Percentiles rank a stretch among this genome's conserved stretches.
Conservation (phyloP, 2,113 vertebrate species). For the Heptranchias perlo region DNA sequence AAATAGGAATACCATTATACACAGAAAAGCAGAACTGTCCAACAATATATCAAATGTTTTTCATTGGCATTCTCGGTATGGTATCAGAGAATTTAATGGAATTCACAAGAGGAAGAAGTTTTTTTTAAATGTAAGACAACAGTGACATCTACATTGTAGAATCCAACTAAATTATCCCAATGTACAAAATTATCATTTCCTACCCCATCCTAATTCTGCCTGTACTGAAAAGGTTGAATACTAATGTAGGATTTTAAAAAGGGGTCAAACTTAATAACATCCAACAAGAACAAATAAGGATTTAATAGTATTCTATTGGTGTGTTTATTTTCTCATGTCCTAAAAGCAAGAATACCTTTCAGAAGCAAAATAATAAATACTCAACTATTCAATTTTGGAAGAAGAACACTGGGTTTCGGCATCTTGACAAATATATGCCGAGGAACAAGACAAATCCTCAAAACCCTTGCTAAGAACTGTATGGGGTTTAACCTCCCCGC, state of each 20-base stretch:
- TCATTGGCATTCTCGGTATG: background rate
- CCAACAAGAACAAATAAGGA: background rate
- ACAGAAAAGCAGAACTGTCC: background rate
- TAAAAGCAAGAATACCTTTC: background rate
- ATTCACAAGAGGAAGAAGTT: background rate
- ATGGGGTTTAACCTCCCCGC: background rate
- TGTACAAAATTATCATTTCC: background rate
- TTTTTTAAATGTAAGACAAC: background rate
- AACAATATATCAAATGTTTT: background rate
- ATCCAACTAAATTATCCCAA: background rate
- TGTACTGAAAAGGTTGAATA: background rate
- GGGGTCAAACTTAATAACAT: background rate
- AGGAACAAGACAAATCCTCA: background rate
- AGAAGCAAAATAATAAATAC: background rate
- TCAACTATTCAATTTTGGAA: background rate
- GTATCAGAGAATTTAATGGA: background rate
- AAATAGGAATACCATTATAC: background rate
- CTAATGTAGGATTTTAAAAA: background rate
- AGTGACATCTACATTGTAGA: slow-evolving; percentile 6
- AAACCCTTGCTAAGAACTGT: background rate
- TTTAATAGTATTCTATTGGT: background rate
- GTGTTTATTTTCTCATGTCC: background rate
- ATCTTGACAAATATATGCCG: background rate
- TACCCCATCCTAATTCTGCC: background rate
- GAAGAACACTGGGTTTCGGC: background rate